Base-by-base conservation (phyloP, 2,888 invertebrate species). In the Phorcus lineatus region DNA sequence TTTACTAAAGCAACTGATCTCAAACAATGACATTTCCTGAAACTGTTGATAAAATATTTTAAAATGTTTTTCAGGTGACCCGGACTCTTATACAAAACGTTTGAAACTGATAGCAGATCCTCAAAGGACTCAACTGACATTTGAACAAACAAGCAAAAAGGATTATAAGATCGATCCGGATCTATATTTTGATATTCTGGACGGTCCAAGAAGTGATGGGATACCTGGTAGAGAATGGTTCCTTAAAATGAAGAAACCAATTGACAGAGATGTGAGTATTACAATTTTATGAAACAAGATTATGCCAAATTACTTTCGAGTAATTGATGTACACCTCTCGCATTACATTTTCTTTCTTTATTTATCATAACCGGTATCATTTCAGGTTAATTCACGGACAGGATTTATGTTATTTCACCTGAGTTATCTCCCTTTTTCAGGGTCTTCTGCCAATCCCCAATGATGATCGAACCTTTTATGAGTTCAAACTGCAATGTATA, bases 221-320 rank as follows among this genome's bases (percentile, higher is more conserved):
- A 16, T 28, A 28, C 11, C 77, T 55, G 67, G 36, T n/a, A 78
- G 67, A 52, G 78, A 70, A 70, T 78, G 36, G 53, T 78, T 78
- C 36, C 55, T 79, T 6, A 47, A 55, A 19, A 66, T 82, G 7
- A 67, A 47, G 3, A n/a, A 19, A 31, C 55, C 70, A 19, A 81
- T 87, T 17, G 83, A 87, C 79, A 83, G 87, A 80, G 87, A 87
- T 81, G 87, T 87, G 82, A 79, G 87, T 84, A 40, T 57, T 31
- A 53, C 6, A 1, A 19, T 31, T 28, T 19, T 47, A 47, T 47
- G n/a, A n/a, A n/a, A n/a, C n/a, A n/a, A n/a, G n/a, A n/a, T n/a
- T n/a, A n/a, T n/a, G n/a, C n/a, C n/a, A n/a, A n/a, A n/a, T n/a
- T n/a, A n/a, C n/a, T n/a, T n/a, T n/a, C n/a, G 2, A 36, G 36